These are phyloP conservation scores for Volucella bombylans DNA, from an alignment of 2,888 invertebrate species.

Conservation along the genomic window DNA sequence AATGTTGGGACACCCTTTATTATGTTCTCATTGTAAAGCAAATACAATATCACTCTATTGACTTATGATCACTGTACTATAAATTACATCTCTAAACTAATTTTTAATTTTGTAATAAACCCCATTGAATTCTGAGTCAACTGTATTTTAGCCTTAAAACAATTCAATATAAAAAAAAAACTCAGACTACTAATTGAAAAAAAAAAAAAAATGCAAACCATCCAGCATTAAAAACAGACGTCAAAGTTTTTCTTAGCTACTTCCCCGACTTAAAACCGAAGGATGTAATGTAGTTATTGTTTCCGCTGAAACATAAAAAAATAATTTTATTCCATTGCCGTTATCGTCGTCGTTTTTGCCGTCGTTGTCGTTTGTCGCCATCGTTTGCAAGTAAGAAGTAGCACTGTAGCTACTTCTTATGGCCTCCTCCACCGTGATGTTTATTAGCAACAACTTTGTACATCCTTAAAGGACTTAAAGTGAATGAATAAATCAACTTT, in stretches of 20 bases:
- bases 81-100: no score
- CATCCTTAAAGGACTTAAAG: slow-evolving; percentile 69
- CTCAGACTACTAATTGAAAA: background rate
- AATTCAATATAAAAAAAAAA: slow-evolving; percentile 1
- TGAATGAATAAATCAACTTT: slow-evolving; percentile 66
- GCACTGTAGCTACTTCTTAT: slow-evolving; percentile 1
- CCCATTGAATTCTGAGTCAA: no score
- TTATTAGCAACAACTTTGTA: slow-evolving; percentile 62
- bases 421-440: slow-evolving; percentile 25
- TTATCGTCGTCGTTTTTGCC: background rate
- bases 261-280: slow-evolving; percentile 7
- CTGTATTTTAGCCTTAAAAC: no score
- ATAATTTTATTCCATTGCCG: slow-evolving; percentile 33
- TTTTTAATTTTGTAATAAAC: no score
- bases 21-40: no score
- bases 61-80: no score
- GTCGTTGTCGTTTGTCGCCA: no score
- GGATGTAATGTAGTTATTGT: slow-evolving; percentile 60
- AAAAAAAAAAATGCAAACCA: slow-evolving; percentile 1
- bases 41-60: no score
- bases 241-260: slow-evolving; percentile 47
- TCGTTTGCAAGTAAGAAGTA: background rate
- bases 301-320: slow-evolving; percentile 43
- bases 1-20: no score
- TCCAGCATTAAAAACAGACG: slow-evolving; percentile 32